Evolutionary conservation across 1,140 invertebrate species (phyloP).

Genomic region (Temnothorax longispinosus): DNA sequence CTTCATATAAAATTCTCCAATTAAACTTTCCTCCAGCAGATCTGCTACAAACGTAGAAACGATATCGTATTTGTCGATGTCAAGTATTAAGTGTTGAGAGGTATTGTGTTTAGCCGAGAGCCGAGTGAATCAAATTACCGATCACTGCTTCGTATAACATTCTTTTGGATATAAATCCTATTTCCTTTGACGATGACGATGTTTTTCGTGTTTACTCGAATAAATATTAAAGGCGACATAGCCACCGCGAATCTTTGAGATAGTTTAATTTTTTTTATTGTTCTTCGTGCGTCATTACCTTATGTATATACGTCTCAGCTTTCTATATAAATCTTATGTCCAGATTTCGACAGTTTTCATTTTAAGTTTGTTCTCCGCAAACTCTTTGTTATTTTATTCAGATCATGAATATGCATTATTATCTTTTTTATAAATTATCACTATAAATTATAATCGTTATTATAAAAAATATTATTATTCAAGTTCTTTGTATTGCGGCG

Average conservation of each 20-base stretch:
- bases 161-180: slow-evolving; percentile 27
- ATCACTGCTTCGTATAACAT: neutral
- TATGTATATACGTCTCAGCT: neutral
- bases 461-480: neutral
- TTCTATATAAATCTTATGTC: neutral
- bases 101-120: slow-evolving; percentile 26
- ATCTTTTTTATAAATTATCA: neutral
- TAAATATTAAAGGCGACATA: neutral
- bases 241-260: neutral
- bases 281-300: neutral
- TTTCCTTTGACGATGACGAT: slow-evolving; percentile 15
- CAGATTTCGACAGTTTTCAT: neutral
- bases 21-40: neutral
- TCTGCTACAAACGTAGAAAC: neutral
- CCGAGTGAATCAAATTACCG: slow-evolving; percentile 21
- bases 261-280: slow-evolving; percentile 19
- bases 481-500: neutral
- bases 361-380: too few relatives aligned
- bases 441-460: neutral
- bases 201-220: slow-evolving; percentile 22
- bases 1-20: neutral
- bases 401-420: neutral
- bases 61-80: neutral
- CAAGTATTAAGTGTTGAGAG: neutral
- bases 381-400: neutral